Percentiles rank a stretch among this genome's conserved stretches.
Evolutionary conservation across 30 jellyfish, hydroid and myxozoan species (phyloP).

Genomic region (Turritopsis dohrnii): DNA sequence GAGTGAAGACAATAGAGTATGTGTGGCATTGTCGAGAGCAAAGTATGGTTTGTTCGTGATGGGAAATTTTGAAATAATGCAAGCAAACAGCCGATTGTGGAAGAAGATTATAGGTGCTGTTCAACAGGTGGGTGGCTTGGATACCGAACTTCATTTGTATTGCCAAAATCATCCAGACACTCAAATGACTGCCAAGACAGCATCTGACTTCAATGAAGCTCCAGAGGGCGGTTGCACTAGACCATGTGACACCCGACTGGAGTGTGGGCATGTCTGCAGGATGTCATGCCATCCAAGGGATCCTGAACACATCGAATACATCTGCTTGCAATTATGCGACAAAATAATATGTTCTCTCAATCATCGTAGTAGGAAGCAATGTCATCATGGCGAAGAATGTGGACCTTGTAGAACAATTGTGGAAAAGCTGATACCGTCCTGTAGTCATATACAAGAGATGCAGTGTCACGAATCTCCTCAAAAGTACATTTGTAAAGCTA

Average conservation of each 20-base stretch:
- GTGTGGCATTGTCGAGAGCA: constrained; percentile 78
- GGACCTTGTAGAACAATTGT: constrained; percentile 57
- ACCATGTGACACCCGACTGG: no score
- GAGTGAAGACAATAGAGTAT: no score
- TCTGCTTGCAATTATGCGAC: constrained; percentile 42
- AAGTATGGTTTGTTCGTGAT: constrained; percentile 56
- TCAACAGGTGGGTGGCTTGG: no score
- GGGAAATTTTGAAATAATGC: constrained; percentile 50
- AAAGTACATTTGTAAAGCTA: neutral
- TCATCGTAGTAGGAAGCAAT: constrained; percentile 24
- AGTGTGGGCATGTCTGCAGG: constrained; percentile 67
- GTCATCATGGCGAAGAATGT: constrained; percentile 49
- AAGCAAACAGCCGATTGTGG: constrained; percentile 38
- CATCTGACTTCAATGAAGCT: no score
- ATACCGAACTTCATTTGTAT: no score
- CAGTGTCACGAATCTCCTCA: constrained; percentile 29
- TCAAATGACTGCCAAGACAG: no score
- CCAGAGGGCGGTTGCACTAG: no score
- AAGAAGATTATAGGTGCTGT: constrained; percentile 38
- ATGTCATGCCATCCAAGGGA: constrained; percentile 62
- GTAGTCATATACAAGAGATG: constrained; percentile 60
- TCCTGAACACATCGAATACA: constrained; percentile 33
- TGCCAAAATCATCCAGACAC: no score
- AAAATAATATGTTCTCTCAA: constrained; percentile 21
- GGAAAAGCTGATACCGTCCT: no score